phyloP scores from a whole-genome alignment of 2,888 invertebrate species.

The Pasiphila rectangulata region DNA sequence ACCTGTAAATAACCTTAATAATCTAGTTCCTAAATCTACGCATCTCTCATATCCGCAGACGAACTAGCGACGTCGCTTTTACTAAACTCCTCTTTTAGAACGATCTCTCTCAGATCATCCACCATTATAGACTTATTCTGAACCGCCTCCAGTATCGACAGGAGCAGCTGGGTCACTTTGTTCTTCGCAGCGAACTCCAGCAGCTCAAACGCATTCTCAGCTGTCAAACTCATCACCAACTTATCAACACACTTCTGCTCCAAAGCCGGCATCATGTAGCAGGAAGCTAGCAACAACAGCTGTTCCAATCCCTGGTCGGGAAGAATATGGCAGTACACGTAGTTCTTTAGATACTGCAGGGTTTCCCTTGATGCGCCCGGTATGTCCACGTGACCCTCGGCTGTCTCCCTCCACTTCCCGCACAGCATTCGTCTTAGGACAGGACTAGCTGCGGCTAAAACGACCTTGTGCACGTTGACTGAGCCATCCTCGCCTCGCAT shows the following conservation, averaged over 20 bases:
- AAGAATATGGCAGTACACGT: conserved; percentile 47
- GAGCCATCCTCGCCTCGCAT: conserved; percentile 50
- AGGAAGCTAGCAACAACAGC: conserved; percentile 46
- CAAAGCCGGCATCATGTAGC: conserved; percentile 54
- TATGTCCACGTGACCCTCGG: conserved; percentile 45
- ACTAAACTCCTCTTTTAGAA: conserved; percentile 23
- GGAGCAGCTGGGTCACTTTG: conserved; percentile 41
- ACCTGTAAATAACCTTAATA: too few species aligned
- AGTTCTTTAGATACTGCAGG: conserved; percentile 49
- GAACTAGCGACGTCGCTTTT: conserved; percentile 14
- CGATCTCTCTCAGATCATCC: conserved; percentile 40
- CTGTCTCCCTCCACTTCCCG: conserved; percentile 50
- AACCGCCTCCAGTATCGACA: conserved; percentile 47
- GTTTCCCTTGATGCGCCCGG: conserved; percentile 44
- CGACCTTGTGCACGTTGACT: conserved; percentile 48
- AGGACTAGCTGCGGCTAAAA: conserved; percentile 51
- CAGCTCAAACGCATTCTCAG: conserved; percentile 35
- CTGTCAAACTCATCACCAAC: conserved; percentile 32
- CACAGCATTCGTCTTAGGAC: conserved; percentile 49
- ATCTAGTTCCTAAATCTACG: not conserved
- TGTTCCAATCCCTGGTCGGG: conserved; percentile 47
- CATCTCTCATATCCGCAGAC: conserved; percentile 5
- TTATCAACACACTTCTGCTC: conserved; percentile 49
- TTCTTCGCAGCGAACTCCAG: conserved; percentile 51
- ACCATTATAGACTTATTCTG: conserved; percentile 35